Conservation (phyloP, 2,113 vertebrate genomes). For the Callipepla californica region DNA sequence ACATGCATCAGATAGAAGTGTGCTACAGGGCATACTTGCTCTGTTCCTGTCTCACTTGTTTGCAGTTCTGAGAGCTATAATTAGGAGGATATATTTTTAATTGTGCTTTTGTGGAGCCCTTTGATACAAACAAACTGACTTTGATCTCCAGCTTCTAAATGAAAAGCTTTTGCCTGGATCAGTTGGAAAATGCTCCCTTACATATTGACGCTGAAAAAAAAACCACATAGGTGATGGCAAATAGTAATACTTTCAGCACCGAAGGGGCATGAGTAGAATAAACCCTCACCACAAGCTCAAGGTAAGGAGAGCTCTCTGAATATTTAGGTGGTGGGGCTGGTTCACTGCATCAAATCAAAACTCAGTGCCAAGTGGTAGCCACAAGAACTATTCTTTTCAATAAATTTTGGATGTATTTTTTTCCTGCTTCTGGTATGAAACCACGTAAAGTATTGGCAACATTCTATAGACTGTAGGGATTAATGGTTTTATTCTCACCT, state of each 20-base stretch:
- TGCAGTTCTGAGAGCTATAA: background rate
- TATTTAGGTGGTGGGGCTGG: rapidly evolving
- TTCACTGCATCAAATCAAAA: background rate
- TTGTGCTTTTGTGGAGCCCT: background rate
- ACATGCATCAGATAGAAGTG: background rate
- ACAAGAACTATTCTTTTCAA: background rate
- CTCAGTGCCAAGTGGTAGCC: background rate
- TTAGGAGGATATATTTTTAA: background rate
- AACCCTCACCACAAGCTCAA: background rate
- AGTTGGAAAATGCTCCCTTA: background rate
- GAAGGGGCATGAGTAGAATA: background rate
- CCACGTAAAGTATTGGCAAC: background rate
- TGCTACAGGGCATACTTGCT: background rate
- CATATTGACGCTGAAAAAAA: background rate
- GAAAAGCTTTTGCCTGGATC: background rate
- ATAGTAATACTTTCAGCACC: background rate
- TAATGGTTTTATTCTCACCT: background rate
- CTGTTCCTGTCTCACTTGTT: background rate
- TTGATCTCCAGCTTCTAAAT: background rate
- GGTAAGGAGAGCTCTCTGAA: background rate
- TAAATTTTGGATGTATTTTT: background rate
- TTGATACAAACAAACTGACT: background rate
- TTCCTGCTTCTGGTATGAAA: background rate
- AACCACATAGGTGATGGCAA: background rate
- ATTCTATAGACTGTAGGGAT: no score